Evolutionary conservation across 2,113 vertebrate genomes (phyloP).

Genomic region (Phodopus roborovskii): DNA sequence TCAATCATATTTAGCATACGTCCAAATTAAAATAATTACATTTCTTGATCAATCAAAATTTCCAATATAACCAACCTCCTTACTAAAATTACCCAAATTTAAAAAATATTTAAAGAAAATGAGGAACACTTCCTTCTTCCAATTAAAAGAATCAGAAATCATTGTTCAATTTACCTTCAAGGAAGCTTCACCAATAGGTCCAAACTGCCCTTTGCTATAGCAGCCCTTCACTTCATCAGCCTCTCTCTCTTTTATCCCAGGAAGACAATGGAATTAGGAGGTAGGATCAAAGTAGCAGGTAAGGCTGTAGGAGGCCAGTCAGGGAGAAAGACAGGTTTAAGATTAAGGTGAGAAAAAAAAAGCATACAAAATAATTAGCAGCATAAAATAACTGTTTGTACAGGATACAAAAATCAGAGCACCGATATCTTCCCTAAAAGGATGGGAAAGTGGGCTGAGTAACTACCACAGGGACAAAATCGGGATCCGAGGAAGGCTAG

Average conservation of each 20-base stretch:
- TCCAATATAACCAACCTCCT: conserved; percentile 59
- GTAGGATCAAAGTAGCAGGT: conserved; percentile 3
- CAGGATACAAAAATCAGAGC: background rate
- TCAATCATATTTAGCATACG: conserved; percentile 45
- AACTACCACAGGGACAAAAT: background rate
- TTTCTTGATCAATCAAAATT: conserved; percentile 67
- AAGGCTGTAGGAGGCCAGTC: background rate
- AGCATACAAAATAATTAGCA: background rate
- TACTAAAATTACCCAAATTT: conserved; percentile 66
- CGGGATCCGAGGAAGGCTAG: background rate
- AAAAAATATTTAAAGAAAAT: conserved; percentile 61
- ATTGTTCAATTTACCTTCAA: conserved; percentile 63
- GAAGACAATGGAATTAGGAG: background rate
- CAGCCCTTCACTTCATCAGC: background rate
- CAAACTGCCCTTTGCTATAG: background rate
- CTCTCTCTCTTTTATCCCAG: background rate
- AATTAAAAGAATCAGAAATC: conserved; percentile 65
- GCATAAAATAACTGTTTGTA: background rate
- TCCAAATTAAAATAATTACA: conserved; percentile 71
- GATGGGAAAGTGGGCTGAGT: background rate
- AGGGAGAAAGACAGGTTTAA: background rate
- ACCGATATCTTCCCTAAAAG: background rate
- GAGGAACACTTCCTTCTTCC: conserved; percentile 34
- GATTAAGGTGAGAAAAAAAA: background rate
- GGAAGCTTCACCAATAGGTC: conserved; percentile 21